Conservation (phyloP, 2,888 invertebrate species). For the Siphlonurus alternatus region DNA sequence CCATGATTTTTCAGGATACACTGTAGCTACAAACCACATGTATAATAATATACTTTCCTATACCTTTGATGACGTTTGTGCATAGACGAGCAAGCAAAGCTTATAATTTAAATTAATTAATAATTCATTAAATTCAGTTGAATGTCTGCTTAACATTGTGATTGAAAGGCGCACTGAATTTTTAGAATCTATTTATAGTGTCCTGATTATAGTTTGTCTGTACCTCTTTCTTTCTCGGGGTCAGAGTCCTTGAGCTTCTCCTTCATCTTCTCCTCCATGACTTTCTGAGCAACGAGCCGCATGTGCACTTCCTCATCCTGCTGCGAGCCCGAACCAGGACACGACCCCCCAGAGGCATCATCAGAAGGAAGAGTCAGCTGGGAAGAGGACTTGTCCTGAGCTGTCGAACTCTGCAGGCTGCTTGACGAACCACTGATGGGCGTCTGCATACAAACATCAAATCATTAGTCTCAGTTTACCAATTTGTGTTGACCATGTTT, state of each 20-base stretch:
- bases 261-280: constrained; percentile 30
- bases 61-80: too few species aligned
- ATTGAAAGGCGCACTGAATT: too few species aligned
- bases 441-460: neutral
- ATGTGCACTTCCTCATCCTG: constrained; percentile 21
- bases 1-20: too few species aligned
- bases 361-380: constrained; percentile 21
- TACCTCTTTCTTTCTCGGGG: neutral
- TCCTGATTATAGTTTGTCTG: too few species aligned
- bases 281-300: constrained; percentile 23
- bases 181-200: too few species aligned
- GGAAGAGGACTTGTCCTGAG: constrained; percentile 16
- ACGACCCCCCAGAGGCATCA: constrained; percentile 23
- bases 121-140: too few species aligned
- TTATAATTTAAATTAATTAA: too few species aligned
- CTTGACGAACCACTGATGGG: constrained; percentile 10
- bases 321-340: constrained; percentile 12
- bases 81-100: too few species aligned
- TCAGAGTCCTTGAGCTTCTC: constrained; percentile 19
- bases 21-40: too few species aligned
- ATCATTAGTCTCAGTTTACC: neutral
- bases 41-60: too few species aligned
- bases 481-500: too few species aligned
- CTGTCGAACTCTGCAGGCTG: constrained; percentile 2
- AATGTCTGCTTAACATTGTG: too few species aligned